These are phyloP conservation scores for Sipunculus nudus DNA, from an alignment of 2,888 invertebrate genomes.

Conservation along the genomic window DNA sequence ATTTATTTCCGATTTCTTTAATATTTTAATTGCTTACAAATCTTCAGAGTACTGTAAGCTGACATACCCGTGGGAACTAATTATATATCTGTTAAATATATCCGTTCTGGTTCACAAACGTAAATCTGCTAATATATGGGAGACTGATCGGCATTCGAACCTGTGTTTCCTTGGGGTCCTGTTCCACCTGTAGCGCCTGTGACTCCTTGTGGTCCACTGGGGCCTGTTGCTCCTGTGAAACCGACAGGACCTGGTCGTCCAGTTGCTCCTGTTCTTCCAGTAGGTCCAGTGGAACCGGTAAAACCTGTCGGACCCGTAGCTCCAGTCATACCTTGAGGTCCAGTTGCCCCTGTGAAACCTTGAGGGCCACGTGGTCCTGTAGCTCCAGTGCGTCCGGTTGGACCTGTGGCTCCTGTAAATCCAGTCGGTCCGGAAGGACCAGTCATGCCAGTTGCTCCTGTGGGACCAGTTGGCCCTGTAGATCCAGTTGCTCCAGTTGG, in stretches of 20 bases:
- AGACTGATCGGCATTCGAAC: slow-evolving; percentile 8
- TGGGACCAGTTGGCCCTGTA: slow-evolving; percentile 11
- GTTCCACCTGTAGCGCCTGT: slow-evolving; percentile 9
- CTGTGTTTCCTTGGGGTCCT: slow-evolving; percentile 21
- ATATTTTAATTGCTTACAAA: too few relatives aligned
- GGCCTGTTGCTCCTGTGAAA: slow-evolving; percentile 72
- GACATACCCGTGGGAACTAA: too few relatives aligned
- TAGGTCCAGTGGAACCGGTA: slow-evolving; percentile 10
- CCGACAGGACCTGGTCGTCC: slow-evolving; percentile 56
- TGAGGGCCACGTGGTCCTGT: slow-evolving; percentile 1
- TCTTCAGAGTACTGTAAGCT: too few relatives aligned
- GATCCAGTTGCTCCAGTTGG: slow-evolving; percentile 7
- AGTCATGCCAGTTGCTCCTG: slow-evolving; percentile 5
- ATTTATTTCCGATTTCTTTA: too few relatives aligned
- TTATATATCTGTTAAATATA: too few relatives aligned
- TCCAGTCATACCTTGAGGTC: slow-evolving; percentile 14
- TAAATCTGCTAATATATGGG: too few relatives aligned
- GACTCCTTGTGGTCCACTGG: slow-evolving; percentile 8
- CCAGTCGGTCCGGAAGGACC: slow-evolving; percentile 10
- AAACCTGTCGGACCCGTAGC: slow-evolving; percentile 19
- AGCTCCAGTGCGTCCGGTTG: slow-evolving; percentile 5
- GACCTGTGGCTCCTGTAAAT: slow-evolving; percentile 15
- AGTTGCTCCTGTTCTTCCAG: slow-evolving; percentile 12
- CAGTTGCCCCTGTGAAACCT: slow-evolving; percentile 11
- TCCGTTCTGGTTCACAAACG: too few relatives aligned